Percentiles rank a stretch among this genome's conserved stretches.
Conservation (phyloP, 2,113 vertebrate genomes). For the Hirundichthys speculiger region DNA sequence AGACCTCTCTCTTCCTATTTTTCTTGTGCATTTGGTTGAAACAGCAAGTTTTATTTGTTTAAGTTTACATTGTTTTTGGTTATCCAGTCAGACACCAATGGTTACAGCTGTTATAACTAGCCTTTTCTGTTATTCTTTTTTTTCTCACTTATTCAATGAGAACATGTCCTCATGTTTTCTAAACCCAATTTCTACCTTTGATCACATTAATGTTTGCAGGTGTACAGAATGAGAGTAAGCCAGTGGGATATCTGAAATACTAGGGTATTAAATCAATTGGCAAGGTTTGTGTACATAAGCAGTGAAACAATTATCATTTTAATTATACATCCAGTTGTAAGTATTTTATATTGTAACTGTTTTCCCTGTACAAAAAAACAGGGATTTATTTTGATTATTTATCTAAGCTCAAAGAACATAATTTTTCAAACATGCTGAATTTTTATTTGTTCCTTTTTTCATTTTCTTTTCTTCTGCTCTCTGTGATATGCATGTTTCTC, state of each 20-base stretch:
- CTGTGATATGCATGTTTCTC: not conserved
- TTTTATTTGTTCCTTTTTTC: not conserved
- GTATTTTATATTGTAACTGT: not conserved
- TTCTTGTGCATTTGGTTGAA: not conserved
- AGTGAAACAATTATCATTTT: slow-evolving; percentile 1
- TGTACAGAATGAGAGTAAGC: not conserved
- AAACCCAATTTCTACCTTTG: not conserved
- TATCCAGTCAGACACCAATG: not conserved
- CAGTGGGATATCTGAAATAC: not conserved
- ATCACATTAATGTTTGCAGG: slow-evolving; percentile 11
- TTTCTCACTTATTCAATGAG: slow-evolving; percentile 22
- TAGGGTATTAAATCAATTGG: too few species aligned
- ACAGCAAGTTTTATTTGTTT: not conserved
- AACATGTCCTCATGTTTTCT: slow-evolving; percentile 18
- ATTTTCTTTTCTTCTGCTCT: not conserved
- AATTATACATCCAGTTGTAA: not conserved
- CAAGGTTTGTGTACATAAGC: too few species aligned
- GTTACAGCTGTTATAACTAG: not conserved
- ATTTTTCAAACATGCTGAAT: not conserved
- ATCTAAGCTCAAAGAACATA: not conserved
- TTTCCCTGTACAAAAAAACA: too few species aligned
- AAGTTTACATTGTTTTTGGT: not conserved
- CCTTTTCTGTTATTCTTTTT: not conserved
- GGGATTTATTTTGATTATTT: not conserved
- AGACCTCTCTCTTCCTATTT: too few species aligned